phyloP scores from a whole-genome alignment of 2,888 invertebrate species.

The Sesia bembeciformis region DNA sequence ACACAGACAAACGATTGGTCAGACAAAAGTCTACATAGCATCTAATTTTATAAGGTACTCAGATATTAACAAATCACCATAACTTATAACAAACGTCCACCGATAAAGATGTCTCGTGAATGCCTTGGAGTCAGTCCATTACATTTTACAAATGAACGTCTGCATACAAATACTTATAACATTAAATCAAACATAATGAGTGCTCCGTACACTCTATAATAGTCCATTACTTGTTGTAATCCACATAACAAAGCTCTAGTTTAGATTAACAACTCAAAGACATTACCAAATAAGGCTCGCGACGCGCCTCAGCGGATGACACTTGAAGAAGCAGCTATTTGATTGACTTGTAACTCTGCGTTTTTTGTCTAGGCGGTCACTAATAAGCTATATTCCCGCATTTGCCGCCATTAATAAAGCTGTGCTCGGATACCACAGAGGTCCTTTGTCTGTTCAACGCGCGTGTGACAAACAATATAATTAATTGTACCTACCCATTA shows the following conservation, averaged over 20 bases:
- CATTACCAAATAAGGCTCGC: slow-evolving; percentile 35
- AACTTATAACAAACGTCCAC: neutral
- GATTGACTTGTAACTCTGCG: slow-evolving; percentile 55
- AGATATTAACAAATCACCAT: neutral
- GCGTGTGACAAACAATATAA: neutral
- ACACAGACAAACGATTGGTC: too few species aligned
- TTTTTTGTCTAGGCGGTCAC: slow-evolving; percentile 20
- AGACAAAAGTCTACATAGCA: too few species aligned
- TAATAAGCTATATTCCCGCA: slow-evolving; percentile 27
- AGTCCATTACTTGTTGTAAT: neutral
- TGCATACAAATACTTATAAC: neutral
- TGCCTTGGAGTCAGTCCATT: neutral
- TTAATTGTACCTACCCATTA: too few species aligned
- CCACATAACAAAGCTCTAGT: neutral
- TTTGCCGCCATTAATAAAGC: slow-evolving; percentile 15
- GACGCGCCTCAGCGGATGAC: slow-evolving; percentile 45
- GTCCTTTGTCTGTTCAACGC: neutral
- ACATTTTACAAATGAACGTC: neutral
- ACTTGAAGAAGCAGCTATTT: slow-evolving; percentile 28
- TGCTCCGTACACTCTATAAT: neutral
- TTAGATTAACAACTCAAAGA: slow-evolving; percentile 32
- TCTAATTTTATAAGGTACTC: too few species aligned
- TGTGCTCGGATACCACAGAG: neutral
- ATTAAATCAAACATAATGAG: neutral
- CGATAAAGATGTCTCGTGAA: neutral